phyloP scores from a whole-genome alignment of 2,888 invertebrate species.

The Pseudanteris insignis region DNA sequence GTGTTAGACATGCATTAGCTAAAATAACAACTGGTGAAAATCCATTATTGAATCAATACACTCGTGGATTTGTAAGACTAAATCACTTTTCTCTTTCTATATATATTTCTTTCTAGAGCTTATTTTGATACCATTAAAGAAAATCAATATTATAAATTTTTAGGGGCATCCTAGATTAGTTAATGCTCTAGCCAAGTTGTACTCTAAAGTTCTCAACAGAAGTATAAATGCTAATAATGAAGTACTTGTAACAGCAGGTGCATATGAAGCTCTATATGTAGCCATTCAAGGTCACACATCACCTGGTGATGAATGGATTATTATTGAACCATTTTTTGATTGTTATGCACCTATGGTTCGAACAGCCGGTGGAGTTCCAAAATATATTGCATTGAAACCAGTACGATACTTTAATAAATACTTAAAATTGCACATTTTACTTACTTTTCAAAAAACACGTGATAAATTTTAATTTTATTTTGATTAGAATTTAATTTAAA shows the following conservation, averaged over 20 bases:
- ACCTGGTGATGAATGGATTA: slow-evolving; percentile 89
- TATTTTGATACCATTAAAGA: neutral
- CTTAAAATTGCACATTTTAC: neutral
- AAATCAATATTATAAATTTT: neutral
- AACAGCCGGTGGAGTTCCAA: slow-evolving; percentile 86
- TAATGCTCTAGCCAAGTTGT: slow-evolving; percentile 83
- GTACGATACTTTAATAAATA: slow-evolving; percentile 69
- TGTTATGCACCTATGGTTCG: slow-evolving; percentile 96
- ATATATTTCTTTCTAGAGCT: slow-evolving; percentile 3
- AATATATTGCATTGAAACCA: slow-evolving; percentile 86
- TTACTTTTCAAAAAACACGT: too few species aligned
- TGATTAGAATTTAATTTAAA: neutral
- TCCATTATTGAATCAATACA: slow-evolving; percentile 88
- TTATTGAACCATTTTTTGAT: slow-evolving; percentile 98
- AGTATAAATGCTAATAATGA: slow-evolving; percentile 87
- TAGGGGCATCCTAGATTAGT: slow-evolving; percentile 93
- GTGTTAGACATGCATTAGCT: slow-evolving; percentile 81
- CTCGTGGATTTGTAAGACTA: slow-evolving; percentile 88
- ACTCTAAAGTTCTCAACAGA: slow-evolving; percentile 79
- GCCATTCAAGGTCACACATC: slow-evolving; percentile 88
- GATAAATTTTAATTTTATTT: too few species aligned
- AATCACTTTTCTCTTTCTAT: too few species aligned
- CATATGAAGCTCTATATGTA: slow-evolving; percentile 92
- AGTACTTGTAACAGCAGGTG: slow-evolving; percentile 89
- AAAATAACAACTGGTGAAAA: slow-evolving; percentile 76